Evolutionary conservation across 2,797 vertebrate species (phyloP), one percentile per base, ranked within the genome.

Genomic region (Urocyon cinereoargenteus): DNA sequence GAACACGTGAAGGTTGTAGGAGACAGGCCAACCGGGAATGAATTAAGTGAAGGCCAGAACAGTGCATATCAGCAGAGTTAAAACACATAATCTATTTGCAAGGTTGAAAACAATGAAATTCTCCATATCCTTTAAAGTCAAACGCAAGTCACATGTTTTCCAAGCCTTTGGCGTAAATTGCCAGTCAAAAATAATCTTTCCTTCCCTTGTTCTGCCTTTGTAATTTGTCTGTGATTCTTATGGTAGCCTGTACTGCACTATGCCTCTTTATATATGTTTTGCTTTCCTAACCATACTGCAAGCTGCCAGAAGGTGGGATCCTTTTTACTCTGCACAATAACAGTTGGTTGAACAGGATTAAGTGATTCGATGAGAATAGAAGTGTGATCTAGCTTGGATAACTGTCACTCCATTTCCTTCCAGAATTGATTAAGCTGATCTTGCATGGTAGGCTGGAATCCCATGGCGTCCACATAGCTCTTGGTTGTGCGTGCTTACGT

Each of bases 341-440:
- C 62, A 87, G 83, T 61, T 95, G 92, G 75, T 34, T 68, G n/a
- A 72, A 57, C 51, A 57, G n/a, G 61, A 73, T 61, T 89, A 78
- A 79, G 51, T n/a, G 22, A 57, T 66, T 84, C 31, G 49, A 73
- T 92, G 91, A 68, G n/a, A 82, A 49, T 45, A 0, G 31, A 36
- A 90, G 64, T 61, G 86, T 91, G 86, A 96, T 59, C 36, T 66
- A 57, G 36, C 34, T 31, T 59, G 36, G 72, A 82, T 24, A 77
- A 36, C 89, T 91, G 88, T 94, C 86, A 51, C 72, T 83, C n/a
- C 15, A 6, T 59, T 88, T 90, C 57, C 18, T 40, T 70, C 34
- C 19, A 61, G 81, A 66, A 61, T 15, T 59, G 66, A 49, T 53
- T 45, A 64, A 92, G 40, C 40, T 61, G 28, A 72, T 70, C 66